Percentiles rank a stretch among this genome's conserved stretches.
Evolutionary conservation across 2,888 invertebrate species (phyloP).

Genomic region (Epistrophe grossulariae): DNA sequence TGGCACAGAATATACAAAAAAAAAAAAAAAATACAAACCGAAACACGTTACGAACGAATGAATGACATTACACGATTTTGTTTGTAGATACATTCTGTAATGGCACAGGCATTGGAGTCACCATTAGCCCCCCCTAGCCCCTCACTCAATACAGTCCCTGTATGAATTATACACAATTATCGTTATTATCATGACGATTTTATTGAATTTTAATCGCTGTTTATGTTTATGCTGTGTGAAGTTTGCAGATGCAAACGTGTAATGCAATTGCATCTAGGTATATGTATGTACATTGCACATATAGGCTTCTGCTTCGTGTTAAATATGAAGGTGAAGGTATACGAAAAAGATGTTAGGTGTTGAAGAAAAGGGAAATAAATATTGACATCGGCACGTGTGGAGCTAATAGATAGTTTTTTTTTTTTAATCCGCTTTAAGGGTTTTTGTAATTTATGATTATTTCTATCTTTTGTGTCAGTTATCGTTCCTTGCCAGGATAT

Average conservation of each 20-base stretch:
- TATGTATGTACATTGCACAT: too few species aligned
- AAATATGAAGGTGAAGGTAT: too few species aligned
- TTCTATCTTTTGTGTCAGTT: neutral
- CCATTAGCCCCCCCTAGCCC: neutral
- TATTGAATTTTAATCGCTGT: constrained; percentile 80
- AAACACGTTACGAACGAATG: constrained; percentile 75
- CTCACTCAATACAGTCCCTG: constrained; percentile 42
- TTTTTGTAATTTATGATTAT: neutral
- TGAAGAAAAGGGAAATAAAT: constrained; percentile 7
- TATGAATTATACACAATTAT: constrained; percentile 82
- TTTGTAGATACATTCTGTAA: constrained; percentile 64
- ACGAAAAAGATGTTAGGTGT: neutral
- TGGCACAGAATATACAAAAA: constrained; percentile 16
- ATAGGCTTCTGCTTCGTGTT: neutral
- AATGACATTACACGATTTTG: constrained; percentile 75
- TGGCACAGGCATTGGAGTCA: constrained; percentile 40
- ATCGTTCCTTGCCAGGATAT: neutral
- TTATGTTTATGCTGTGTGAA: constrained; percentile 69
- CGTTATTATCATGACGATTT: constrained; percentile 82
- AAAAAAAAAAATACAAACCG: constrained; percentile 26
- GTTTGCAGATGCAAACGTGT: constrained; percentile 12
- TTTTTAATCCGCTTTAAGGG: neutral
- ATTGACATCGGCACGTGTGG: constrained; percentile 12
- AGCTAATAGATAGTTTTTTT: neutral
- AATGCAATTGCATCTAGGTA: neutral